A percentile compares a stretch with the other conserved stretches of the same genome.
These are phyloP conservation scores for Isaurus tuberculatus DNA, from an alignment of 92 coral and sea anemone species.

Conservation along the genomic window DNA sequence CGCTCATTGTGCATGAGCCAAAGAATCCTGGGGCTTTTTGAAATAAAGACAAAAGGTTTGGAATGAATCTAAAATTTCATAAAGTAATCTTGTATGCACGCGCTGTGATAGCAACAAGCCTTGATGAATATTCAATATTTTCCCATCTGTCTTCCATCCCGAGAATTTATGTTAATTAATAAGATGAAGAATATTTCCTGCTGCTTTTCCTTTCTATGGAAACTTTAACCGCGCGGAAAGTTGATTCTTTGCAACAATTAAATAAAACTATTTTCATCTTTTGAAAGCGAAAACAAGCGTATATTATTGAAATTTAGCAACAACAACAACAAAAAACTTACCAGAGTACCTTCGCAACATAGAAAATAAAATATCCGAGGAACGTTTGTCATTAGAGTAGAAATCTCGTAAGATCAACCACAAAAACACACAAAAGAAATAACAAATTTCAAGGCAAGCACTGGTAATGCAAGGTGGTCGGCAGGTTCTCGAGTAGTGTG, in stretches of 20 bases:
- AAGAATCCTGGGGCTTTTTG: background rate
- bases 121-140: conserved; percentile 20
- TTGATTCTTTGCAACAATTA: conserved; percentile 18
- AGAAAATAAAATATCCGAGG: conserved; percentile 77
- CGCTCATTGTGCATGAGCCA: conserved; percentile 32
- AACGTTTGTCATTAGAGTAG: conserved; percentile 52
- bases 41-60: background rate
- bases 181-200: conserved; percentile 11
- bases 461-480: background rate
- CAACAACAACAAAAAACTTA: conserved; percentile 41
- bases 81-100: background rate
- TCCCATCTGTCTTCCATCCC: conserved; percentile 14
- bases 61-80: background rate
- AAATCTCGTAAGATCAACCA: background rate
- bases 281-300: conserved; percentile 20
- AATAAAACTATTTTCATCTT: conserved; percentile 4
- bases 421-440: background rate
- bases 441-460: background rate
- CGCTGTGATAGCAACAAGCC: background rate
- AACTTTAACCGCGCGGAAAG: conserved; percentile 4
- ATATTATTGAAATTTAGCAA: background rate
- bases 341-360: conserved; percentile 69
- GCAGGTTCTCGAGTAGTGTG: background rate
- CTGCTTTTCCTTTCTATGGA: background rate
- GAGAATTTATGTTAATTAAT: conserved; percentile 11